Base-by-base conservation (phyloP, 2,888 invertebrate species). In the Drosophila macrospina region DNA sequence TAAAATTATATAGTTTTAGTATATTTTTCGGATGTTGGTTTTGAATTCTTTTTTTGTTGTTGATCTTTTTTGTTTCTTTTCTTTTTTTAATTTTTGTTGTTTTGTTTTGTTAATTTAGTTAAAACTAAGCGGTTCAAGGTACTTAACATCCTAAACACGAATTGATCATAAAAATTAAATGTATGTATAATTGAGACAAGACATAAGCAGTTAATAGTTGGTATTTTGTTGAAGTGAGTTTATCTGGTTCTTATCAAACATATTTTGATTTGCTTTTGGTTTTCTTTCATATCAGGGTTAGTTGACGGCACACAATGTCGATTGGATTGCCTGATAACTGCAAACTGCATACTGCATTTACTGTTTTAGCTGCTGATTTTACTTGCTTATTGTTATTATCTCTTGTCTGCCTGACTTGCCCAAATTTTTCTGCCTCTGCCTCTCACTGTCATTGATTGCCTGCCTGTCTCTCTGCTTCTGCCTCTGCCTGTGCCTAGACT, bases 101-200 rank as follows among this genome's bases (percentile, higher is more conserved):
- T 44, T 62, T 47, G 28, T 60, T 66, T 57, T 78, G 76, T 82
- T 85, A 85, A 74, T 83, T 85, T 77, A 74, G 77, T 87, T 86
- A 86, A 86, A 87, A 83, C 88, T 86, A 86, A 77, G 83, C 77
- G 66, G 74, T 87, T 87, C 77, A 73, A 78, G 79, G 61, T 83
- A 74, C 87, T 87, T 85, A 87, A 69, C 48, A 77, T 80, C 85
- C 85, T 85, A 87, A 76, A 83, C 87, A 86, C 81, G 83, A 83
- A 83, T 81, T 64, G 67, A 72, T 86, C 62, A 64, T 86, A 77
- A 72, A 65, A 79, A 77, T 80, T 79, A 77, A 74, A 63, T 72
- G 72, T 78, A 62, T 60, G 61, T 70, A 57, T 73, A 55, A 57
- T 70, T 24, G 48, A 68, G 77, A 75, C 73, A 75, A 62, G 77